Evolutionary conservation across 35 echinoderm and acorn worm species (phyloP).

Genomic region (Heliocidaris tuberculata): DNA sequence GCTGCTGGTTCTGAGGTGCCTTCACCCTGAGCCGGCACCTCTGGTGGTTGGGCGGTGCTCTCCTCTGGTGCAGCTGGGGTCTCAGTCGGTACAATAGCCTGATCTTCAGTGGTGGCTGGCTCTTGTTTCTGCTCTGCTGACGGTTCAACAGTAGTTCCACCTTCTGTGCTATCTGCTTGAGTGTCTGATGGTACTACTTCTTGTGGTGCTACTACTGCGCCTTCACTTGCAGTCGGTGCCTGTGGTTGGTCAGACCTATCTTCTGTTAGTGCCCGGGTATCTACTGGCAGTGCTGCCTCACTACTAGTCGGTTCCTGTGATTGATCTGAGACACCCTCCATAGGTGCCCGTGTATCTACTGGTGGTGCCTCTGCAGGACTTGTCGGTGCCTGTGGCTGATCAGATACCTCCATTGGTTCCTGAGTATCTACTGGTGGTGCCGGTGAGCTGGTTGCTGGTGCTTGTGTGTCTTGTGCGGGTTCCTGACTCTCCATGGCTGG

Average conservation of each 20-base stretch:
- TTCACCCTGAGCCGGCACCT: not conserved
- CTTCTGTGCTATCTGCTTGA: not conserved
- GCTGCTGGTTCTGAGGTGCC: constrained; percentile 13
- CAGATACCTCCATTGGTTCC: not conserved
- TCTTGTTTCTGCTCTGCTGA: not conserved
- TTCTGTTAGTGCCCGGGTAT: not conserved
- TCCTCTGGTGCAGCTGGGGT: constrained; percentile 36
- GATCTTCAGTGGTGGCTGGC: constrained; percentile 10
- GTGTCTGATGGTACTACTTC: not conserved
- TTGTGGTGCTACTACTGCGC: not conserved
- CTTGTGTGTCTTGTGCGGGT: constrained; percentile 20
- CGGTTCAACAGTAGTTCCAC: not conserved
- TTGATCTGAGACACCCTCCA: not conserved
- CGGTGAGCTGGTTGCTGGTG: constrained; percentile 11
- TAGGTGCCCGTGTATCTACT: not conserved
- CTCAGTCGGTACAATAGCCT: constrained; percentile 31
- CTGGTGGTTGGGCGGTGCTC: not conserved
- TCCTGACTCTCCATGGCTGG: not conserved
- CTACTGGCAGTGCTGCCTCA: not conserved
- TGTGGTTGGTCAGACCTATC: not conserved
- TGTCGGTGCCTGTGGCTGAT: constrained; percentile 6
- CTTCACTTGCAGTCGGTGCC: not conserved
- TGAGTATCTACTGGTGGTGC: constrained; percentile 17
- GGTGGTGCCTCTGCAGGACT: not conserved
- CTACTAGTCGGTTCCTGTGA: not conserved